These are phyloP conservation scores for Psix sp. DNA, from an alignment of 1,140 invertebrate genomes.

Conservation along the genomic window DNA sequence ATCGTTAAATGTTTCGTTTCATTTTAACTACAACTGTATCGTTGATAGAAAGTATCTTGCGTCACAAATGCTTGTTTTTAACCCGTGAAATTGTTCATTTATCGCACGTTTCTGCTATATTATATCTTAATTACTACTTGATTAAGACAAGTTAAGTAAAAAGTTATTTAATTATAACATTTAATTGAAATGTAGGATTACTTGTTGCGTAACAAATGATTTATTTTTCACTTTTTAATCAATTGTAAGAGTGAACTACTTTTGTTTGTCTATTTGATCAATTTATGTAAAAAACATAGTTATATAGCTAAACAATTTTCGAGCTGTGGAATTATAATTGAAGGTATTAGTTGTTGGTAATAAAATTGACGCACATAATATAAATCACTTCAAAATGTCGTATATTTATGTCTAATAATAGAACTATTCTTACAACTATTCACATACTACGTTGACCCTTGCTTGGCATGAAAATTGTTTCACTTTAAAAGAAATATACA, in stretches of 20 bases:
- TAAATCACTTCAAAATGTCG: slow-evolving; percentile 5
- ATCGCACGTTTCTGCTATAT: too few species aligned
- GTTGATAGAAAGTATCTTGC: slow-evolving; percentile 5
- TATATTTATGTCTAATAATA: slow-evolving; percentile 3
- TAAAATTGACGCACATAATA: slow-evolving; percentile 4
- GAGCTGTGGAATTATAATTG: background rate
- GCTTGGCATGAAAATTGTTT: background rate
- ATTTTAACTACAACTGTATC: slow-evolving; percentile 1
- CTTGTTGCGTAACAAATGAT: too few species aligned
- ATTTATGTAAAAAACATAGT: too few species aligned
- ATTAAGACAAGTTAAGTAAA: too few species aligned
- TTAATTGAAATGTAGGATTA: too few species aligned
- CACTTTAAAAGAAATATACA: background rate
- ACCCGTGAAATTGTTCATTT: too few species aligned
- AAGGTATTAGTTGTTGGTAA: slow-evolving; percentile 5
- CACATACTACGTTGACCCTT: background rate
- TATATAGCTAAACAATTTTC: background rate
- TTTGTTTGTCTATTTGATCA: too few species aligned
- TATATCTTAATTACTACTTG: too few species aligned
- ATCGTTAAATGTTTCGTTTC: slow-evolving; percentile 14
- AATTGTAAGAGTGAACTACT: too few species aligned
- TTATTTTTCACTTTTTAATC: too few species aligned
- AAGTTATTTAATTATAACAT: too few species aligned
- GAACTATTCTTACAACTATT: background rate
- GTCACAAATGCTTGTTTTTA: too few species aligned